phyloP scores from a whole-genome alignment of 2,797 vertebrate species.

The Aphelocoma californica region DNA sequence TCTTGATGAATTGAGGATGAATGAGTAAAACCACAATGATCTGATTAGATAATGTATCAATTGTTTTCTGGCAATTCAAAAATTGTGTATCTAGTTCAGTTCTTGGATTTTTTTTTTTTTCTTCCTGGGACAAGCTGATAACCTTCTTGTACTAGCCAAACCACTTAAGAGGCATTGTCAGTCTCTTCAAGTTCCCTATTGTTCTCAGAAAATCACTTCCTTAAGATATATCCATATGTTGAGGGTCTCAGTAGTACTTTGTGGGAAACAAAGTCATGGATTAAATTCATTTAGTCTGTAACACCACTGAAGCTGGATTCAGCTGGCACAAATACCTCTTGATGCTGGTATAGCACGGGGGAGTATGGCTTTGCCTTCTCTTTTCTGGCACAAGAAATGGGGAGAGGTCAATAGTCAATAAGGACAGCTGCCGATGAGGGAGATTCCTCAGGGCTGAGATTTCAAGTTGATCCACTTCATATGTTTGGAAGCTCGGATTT shows the following conservation, averaged over 20 bases:
- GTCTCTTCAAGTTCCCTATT: slow-evolving; percentile 40
- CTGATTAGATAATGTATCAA: neutral
- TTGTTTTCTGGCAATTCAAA: slow-evolving; percentile 1
- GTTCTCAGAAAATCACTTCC: slow-evolving; percentile 62
- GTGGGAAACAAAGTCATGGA: neutral
- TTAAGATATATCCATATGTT: slow-evolving; percentile 54
- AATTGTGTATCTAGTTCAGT: neutral
- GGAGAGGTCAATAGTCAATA: neutral
- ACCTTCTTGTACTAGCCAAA: slow-evolving; percentile 43
- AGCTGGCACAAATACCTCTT: neutral
- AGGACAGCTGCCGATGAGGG: neutral
- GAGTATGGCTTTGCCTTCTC: neutral
- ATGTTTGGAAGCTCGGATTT: neutral
- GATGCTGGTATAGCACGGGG: neutral
- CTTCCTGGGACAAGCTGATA: neutral
- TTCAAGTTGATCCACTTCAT: neutral
- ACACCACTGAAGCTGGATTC: neutral
- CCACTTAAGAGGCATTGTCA: slow-evolving; percentile 37
- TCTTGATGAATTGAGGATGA: slow-evolving; percentile 35
- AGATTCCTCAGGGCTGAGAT: neutral
- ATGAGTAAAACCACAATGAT: slow-evolving; percentile 14
- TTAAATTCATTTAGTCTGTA: neutral
- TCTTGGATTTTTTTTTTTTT: neutral
- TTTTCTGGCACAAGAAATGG: neutral
- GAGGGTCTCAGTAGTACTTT: neutral